Evolutionary conservation across 2,797 vertebrate species (phyloP).

Genomic region (Sebastes trivittatus): DNA sequence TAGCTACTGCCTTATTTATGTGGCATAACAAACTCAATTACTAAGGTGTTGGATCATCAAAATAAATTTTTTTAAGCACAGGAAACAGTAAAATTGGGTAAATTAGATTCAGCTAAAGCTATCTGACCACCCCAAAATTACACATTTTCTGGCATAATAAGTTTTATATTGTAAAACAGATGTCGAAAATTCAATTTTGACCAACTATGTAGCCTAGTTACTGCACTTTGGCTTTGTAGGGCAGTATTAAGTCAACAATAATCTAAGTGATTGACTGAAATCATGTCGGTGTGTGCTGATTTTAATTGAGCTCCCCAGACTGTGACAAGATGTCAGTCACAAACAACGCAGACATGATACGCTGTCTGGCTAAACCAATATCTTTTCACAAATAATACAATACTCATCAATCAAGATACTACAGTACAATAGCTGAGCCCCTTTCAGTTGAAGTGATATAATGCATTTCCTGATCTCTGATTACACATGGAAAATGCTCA

Average conservation of each 20-base stretch:
- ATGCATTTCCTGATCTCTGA: slow-evolving; percentile 55
- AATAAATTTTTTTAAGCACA: neutral
- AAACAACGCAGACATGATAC: slow-evolving; percentile 17
- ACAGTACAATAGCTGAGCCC: slow-evolving; percentile 22
- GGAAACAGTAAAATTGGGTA: neutral
- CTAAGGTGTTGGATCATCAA: neutral
- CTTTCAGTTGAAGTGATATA: slow-evolving; percentile 41
- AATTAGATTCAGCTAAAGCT: neutral
- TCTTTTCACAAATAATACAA: slow-evolving; percentile 35
- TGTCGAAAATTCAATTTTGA: neutral
- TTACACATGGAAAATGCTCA: slow-evolving; percentile 53
- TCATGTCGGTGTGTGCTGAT: neutral
- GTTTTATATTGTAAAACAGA: neutral
- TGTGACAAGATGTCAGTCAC: slow-evolving; percentile 34
- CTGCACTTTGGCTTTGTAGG: neutral
- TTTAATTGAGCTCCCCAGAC: slow-evolving; percentile 19
- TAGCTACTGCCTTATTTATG: neutral
- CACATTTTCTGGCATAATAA: no score
- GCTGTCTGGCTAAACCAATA: slow-evolving; percentile 12
- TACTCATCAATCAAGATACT: slow-evolving; percentile 44
- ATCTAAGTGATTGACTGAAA: neutral
- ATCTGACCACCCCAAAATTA: neutral
- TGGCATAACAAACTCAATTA: neutral
- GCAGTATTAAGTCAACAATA: neutral
- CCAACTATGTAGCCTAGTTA: neutral